Conservation (phyloP, 2,888 invertebrate genomes). For the Ormyrus pomaceus region DNA sequence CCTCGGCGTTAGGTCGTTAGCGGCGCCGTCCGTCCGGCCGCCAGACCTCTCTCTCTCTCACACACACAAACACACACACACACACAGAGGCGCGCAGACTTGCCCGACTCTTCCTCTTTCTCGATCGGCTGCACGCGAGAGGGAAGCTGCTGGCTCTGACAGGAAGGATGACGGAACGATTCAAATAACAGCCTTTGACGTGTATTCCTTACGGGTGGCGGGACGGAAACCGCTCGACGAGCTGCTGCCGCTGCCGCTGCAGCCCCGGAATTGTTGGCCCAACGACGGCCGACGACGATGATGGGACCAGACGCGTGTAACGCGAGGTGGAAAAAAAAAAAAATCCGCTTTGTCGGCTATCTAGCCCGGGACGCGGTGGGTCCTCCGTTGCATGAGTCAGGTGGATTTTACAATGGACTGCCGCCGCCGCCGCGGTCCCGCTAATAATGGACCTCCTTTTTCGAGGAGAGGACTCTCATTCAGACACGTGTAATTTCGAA, state of each 20-base stretch:
- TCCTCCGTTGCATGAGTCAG: neutral
- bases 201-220: slow-evolving; percentile 54
- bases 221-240: slow-evolving; percentile 44
- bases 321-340: slow-evolving; percentile 34
- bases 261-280: neutral
- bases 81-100: neutral
- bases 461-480: too few relatives aligned
- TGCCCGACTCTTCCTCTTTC: slow-evolving; percentile 15
- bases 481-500: too few relatives aligned
- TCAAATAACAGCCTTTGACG: slow-evolving; percentile 56
- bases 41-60: neutral
- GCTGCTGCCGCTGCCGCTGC: neutral
- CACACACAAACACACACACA: neutral
- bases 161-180: slow-evolving; percentile 57
- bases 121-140: slow-evolving; percentile 1
- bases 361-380: slow-evolving; percentile 9
- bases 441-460: too few relatives aligned
- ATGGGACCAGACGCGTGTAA: slow-evolving; percentile 40
- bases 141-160: slow-evolving; percentile 44
- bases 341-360: neutral
- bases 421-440: too few relatives aligned
- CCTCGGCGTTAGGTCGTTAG: slow-evolving; percentile 71
- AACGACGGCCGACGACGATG: neutral
- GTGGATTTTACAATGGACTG: neutral
- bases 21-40: slow-evolving; percentile 63